Evolutionary conservation across 1,140 invertebrate genomes (phyloP), one percentile per base, ranked within the genome.

Genomic region (Copidosoma floridanum): DNA sequence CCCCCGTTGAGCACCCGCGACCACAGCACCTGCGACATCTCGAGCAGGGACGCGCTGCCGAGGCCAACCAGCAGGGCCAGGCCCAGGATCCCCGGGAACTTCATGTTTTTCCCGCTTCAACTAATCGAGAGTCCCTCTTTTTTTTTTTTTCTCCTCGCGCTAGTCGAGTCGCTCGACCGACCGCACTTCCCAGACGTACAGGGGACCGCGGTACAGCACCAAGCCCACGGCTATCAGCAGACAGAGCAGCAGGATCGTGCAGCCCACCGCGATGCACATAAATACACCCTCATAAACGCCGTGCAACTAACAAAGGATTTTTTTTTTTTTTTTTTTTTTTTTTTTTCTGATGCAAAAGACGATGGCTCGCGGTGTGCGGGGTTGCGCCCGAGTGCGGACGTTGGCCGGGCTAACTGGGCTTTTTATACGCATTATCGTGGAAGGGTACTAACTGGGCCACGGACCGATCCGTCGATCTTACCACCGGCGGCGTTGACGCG

Each of bases 361-460:
- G n/a, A n/a, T 16, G 10, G 12, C 29, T 29, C 54, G 24, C 10
- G 20, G 46, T n/a, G 16, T 16, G 18, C 18, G 18, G 37, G 12
- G 14, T 43, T 20, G 14, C 16, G n/a, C 21, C 48, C 48, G 58
- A 37, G 35, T 57, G 50, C 38, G 50, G 14, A 16, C 46, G n/a
- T n/a, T 2, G 1, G 29, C 24, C 40, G 40, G 50, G 4, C 18
- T 11, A 16, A n/a, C 26, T 20, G 16, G 41, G 21, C n/a, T 35
- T 57, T 50, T 62, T 62, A 62, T 56, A 62, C 5, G 43, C 18
- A n/a, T n/a, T 6, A 43, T 57, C 54, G 65, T 72, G 65, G 74
- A 76, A 80, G 74, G 75, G 71, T 71, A 64, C 57, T 61, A 78
- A 73, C 74, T 76, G 72, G 77, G 78, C 75, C 78, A 80, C 68